Conservation (phyloP, 2,113 vertebrate species). For the Cephalopholis sonnerati region DNA sequence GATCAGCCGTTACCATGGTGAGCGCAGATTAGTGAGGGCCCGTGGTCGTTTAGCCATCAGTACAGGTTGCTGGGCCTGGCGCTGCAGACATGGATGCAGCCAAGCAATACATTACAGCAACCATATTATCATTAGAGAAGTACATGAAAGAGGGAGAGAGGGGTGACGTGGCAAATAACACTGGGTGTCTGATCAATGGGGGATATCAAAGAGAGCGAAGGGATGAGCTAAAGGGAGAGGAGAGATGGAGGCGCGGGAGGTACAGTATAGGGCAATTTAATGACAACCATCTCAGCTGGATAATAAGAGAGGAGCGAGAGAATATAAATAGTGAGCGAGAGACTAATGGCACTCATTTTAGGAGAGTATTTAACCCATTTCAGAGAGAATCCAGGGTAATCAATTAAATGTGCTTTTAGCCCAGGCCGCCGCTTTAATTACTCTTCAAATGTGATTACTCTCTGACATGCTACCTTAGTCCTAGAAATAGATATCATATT, state of each 20-base stretch:
- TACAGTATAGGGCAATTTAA: slow-evolving; percentile 72
- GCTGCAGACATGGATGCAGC: slow-evolving; percentile 25
- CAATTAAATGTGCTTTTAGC: slow-evolving; percentile 79
- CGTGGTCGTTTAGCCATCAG: slow-evolving; percentile 16
- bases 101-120: slow-evolving; percentile 40
- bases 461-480: slow-evolving; percentile 66
- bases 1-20: slow-evolving; percentile 42
- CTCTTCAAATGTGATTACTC: slow-evolving; percentile 73
- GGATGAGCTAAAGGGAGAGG: slow-evolving; percentile 37
- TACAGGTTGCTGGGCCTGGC: slow-evolving; percentile 17
- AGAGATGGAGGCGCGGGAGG: slow-evolving; percentile 42
- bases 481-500: slow-evolving; percentile 67
- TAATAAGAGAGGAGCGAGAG: slow-evolving; percentile 70
- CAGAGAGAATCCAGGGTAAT: slow-evolving; percentile 77
- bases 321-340: slow-evolving; percentile 78
- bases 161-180: slow-evolving; percentile 4
- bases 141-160: slow-evolving; percentile 16
- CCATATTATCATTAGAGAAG: slow-evolving; percentile 50
- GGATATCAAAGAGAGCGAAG: slow-evolving; percentile 36
- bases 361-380: slow-evolving; percentile 82
- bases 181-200: slow-evolving; percentile 59
- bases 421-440: slow-evolving; percentile 73
- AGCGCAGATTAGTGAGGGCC: slow-evolving; percentile 33
- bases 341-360: slow-evolving; percentile 84
- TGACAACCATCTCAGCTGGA: slow-evolving; percentile 73